Conservation (phyloP, 2,797 vertebrate species). For the Helostoma temminkii region DNA sequence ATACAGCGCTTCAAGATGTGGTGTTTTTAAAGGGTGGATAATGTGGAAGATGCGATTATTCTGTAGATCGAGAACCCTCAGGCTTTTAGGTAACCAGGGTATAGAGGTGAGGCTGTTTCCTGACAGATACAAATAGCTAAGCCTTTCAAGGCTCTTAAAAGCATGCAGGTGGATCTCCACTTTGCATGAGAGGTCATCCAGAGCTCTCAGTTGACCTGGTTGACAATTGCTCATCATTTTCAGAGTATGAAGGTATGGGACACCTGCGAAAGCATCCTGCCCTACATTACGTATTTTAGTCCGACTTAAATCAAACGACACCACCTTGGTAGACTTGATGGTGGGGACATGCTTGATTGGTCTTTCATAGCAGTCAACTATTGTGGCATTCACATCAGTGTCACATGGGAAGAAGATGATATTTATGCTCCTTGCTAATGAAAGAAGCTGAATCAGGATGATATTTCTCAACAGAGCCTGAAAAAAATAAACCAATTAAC, state of each 20-base stretch:
- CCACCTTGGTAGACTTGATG: slow-evolving; percentile 74
- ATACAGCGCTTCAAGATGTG: slow-evolving; percentile 72
- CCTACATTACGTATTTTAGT: slow-evolving; percentile 77
- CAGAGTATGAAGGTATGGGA: slow-evolving; percentile 80
- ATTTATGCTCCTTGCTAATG: slow-evolving; percentile 68
- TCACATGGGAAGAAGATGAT: slow-evolving; percentile 88
- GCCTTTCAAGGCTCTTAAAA: slow-evolving; percentile 76
- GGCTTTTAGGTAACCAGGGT: slow-evolving; percentile 82
- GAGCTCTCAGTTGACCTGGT: slow-evolving; percentile 66
- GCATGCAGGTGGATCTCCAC: slow-evolving; percentile 80
- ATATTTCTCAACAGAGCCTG: slow-evolving; percentile 69
- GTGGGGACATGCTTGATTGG: slow-evolving; percentile 74
- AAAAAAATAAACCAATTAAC: slow-evolving; percentile 36
- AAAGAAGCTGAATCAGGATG: slow-evolving; percentile 63
- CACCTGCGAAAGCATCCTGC: slow-evolving; percentile 66
- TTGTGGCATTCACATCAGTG: slow-evolving; percentile 53
- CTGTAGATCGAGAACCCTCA: slow-evolving; percentile 81
- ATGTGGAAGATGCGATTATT: slow-evolving; percentile 84
- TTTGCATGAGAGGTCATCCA: slow-evolving; percentile 69
- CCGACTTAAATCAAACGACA: slow-evolving; percentile 77
- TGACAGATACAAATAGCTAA: slow-evolving; percentile 80
- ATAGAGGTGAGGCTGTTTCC: slow-evolving; percentile 86
- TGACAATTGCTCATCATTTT: slow-evolving; percentile 85
- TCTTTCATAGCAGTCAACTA: slow-evolving; percentile 82
- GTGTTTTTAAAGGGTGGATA: slow-evolving; percentile 68